A percentile compares a stretch with the other conserved stretches of the same genome.
Conservation (phyloP, 1,140 invertebrate genomes). For the Cheumatopsyche charites region DNA sequence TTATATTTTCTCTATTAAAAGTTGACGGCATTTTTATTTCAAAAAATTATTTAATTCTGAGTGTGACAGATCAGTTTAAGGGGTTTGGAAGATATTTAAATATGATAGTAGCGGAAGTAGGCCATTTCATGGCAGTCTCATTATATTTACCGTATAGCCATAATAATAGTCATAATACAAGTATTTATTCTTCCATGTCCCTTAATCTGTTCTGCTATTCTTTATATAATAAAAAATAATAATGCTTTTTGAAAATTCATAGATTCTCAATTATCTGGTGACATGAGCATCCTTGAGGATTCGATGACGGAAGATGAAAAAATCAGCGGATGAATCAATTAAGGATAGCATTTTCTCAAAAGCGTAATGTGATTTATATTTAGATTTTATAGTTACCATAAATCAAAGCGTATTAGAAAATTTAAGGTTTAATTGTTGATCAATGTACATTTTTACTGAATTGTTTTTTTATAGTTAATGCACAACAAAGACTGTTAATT, state of each 20-base stretch:
- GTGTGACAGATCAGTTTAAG: no score
- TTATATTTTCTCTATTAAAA: no score
- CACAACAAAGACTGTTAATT: slow-evolving; percentile 15
- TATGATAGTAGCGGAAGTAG: no score
- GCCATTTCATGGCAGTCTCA: no score
- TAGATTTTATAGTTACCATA: background rate
- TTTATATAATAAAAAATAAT: no score
- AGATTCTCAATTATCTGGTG: slow-evolving; percentile 4
- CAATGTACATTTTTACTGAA: background rate
- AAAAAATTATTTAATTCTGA: no score
- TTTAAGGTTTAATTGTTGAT: background rate
- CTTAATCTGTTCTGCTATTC: no score
- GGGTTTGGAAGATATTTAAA: no score
- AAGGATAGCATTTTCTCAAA: background rate
- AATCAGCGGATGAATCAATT: background rate
- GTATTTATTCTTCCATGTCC: no score
- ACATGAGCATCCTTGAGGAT: slow-evolving; percentile 7
- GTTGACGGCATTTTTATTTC: no score
- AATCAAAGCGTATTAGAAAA: background rate
- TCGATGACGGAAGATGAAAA: slow-evolving; percentile 10
- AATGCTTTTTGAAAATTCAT: background rate
- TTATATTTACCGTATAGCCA: no score
- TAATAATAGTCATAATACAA: no score
- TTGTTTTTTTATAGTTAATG: background rate
- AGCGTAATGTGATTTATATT: background rate